Percentiles rank a stretch among this genome's conserved stretches.
Conservation (phyloP, 2,113 vertebrate species). For the Apaloderma vittatum region DNA sequence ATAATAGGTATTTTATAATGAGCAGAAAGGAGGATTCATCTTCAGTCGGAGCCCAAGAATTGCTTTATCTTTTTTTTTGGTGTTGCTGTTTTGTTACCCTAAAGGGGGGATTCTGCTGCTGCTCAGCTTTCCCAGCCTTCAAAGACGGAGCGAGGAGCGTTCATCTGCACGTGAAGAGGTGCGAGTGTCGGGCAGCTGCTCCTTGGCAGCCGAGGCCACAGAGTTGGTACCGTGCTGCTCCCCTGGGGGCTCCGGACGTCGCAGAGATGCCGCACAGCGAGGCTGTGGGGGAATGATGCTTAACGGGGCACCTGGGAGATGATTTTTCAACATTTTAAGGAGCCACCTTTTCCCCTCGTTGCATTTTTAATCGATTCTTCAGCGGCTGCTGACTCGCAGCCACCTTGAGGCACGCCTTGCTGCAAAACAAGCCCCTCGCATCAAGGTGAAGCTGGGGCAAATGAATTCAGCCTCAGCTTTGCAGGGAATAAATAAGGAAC, state of each 20-base stretch:
- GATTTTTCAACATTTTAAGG: neutral
- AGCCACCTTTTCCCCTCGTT: neutral
- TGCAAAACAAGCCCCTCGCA: neutral
- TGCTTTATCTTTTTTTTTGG: slow-evolving; percentile 13
- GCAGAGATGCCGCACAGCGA: neutral
- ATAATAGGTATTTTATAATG: slow-evolving; percentile 73
- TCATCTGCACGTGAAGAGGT: neutral
- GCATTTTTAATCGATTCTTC: neutral
- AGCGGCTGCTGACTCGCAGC: neutral
- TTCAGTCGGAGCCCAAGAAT: neutral
- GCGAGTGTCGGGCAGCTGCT: neutral
- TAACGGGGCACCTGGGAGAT: neutral
- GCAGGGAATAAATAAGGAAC: rapidly evolving
- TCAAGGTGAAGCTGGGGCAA: neutral
- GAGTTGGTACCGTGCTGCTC: rapidly evolving
- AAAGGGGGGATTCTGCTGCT: slow-evolving; percentile 9
- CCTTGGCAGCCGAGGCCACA: neutral
- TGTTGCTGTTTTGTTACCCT: slow-evolving; percentile 29
- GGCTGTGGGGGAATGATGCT: rapidly evolving
- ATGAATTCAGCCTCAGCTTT: neutral
- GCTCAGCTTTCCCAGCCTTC: neutral
- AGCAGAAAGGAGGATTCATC: slow-evolving; percentile 58
- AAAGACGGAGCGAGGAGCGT: neutral
- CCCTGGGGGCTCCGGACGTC: rapidly evolving
- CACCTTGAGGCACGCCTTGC: too few relatives aligned